Base-by-base conservation (phyloP, 2,888 invertebrate genomes). In the Cerastoderma edule region DNA sequence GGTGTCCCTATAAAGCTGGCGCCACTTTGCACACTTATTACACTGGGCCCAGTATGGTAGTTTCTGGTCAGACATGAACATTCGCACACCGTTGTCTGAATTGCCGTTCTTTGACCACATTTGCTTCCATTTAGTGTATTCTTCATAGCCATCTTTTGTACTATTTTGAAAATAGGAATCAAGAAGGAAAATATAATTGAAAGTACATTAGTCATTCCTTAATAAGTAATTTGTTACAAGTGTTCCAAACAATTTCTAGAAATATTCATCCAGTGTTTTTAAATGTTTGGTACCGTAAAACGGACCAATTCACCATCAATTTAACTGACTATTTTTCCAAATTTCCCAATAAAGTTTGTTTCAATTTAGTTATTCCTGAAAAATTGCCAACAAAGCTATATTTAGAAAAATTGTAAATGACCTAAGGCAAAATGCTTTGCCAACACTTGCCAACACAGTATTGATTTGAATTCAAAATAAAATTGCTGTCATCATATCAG, bases 21-120 rank as follows among this genome's bases (percentile, higher is more conserved):
- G 83, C 93, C 93, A 93, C 74, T 93, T 93, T 19, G 83, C 75
- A 85, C 93, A 93, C 16, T 77, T 56, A 13, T 83, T 89, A 84
- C 93, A 93, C 80, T 91, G 89, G 19, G 91, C 83, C 93, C 93
- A 93, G 85, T 88, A 93, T 0, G 93, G 92, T 66, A 93, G 82
- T 33, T 91, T 66, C 64, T 90, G 87, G 72, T 92, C 92, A 0
- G 85, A 87, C 84, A 93, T 90, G 80, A 89, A 93, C 8, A 80
- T 73, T 69, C 85, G 85, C 0, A 93, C 69, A n/a, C 83, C 83
- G 8, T 91, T 85, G 33, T 93, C 92, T 6, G 87, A 86, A 56
- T 87, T 87, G 0, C 90, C 89, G 57, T 91, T 88, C 2, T 83
- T 70, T 16, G 88, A 83, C 92, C 92, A 93, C n/a, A 87, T 67